Base-by-base conservation (phyloP, 2,888 invertebrate species). In the Drosophila neonasuta region DNA sequence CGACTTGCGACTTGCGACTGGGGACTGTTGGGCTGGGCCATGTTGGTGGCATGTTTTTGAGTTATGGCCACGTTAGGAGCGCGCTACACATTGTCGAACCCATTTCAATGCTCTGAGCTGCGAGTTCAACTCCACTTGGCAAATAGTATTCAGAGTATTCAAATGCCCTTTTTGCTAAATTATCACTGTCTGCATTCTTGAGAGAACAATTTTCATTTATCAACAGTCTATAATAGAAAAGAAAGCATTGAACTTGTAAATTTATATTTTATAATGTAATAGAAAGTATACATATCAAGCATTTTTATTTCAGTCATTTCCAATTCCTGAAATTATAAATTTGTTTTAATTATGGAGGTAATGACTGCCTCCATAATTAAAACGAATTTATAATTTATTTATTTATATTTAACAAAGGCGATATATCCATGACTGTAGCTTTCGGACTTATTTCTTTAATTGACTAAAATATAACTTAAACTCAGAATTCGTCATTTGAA, bases 21-120 rank as follows among this genome's bases (percentile, higher is more conserved):
- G 55, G 11, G 10, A 34, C 60, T 57, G 34, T 58, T 55, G 58
- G 55, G 30, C 59, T 57, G 77, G 62, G 59, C 80, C 75, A 71
- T 77, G 84, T 69, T 83, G 86, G 87, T 81, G 87, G 81, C 85
- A 86, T 80, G 80, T 68, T 55, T 55, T 71, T 81, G 86, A 86
- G 81, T 81, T 86, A 86, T 81, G 85, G 74, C 69, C 64, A 79
- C 70, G 77, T 68, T 67, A 64, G 54, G 44, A 68, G 64, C 68
- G 58, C 63, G 80, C 74, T 62, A 67, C 62, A 71, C 79, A 73
- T 57, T 52, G 48, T 58, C 41, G 17, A 29, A 36, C 24, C 45
- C 36, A n/a, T n/a, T 36, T 36, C 5, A 5, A 1, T 45, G 34
- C 34, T 54, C 44, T 34, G 20, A 55, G 39, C 55, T 55, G 34